Base-by-base conservation (phyloP, 1,140 invertebrate species). In the Reticulitermes speratus region DNA sequence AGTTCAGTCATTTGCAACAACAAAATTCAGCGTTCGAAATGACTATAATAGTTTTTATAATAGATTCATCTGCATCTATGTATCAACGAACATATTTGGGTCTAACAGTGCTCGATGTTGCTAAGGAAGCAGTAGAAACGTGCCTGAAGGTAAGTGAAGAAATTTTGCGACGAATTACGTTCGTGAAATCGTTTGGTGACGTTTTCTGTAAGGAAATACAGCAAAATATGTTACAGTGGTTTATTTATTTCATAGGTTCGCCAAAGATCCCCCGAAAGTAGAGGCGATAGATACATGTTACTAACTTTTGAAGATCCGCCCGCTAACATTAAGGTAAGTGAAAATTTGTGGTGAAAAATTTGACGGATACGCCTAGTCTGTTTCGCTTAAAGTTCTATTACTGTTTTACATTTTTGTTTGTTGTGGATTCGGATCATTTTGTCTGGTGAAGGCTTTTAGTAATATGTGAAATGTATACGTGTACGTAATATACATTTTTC, bases 31-130 rank as follows among this genome's bases (percentile, higher is more conserved):
- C 38, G n/a, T 12, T 52, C 91, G 94, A 92, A 91, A 99, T 99
- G 98, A 99, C 98, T 91, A 99, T 99, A 90, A 99, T 99, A 93
- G 95, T 99, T 90, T 99, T 99, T 95, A 93, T 99, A 90, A 97
- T 99, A 93, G 98, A 99, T 94, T 99, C 98, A 88, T 99, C 97
- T 92, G 97, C 98, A 91, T 99, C 98, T 90, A 99, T 99, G 98
- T 98, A 98, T 93, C 98, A 99, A 94, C 96, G 98, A 93, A 97
- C 97, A 90, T 99, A 98, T 94, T 95, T 98, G 91, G 98, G 98
- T 90, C 98, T 97, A 89, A 97, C 97, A 88, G 95, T 99, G 90
- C 94, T 99, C 90, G 98, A 99, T 93, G 97, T 99, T 91, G 98
- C 98, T 88, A 99, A 99, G 93, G 97, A 97, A 89, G 97, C 98